Evolutionary conservation across 2,797 vertebrate genomes (phyloP).

Genomic region (Psittacula derbiana): DNA sequence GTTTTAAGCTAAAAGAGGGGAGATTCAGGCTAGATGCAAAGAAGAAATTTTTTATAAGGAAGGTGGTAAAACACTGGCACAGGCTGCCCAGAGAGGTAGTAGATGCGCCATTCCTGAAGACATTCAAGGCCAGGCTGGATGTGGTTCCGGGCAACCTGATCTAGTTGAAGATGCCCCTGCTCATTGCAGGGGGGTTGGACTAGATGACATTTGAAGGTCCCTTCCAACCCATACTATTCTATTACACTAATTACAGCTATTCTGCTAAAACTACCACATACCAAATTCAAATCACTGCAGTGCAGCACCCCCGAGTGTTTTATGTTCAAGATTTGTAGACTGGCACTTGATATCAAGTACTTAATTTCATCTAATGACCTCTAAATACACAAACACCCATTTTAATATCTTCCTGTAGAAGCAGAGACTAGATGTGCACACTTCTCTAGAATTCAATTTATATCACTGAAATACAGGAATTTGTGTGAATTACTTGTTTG

Average conservation of each 20-base stretch:
- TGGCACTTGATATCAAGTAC: not conserved
- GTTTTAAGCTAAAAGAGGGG: no score
- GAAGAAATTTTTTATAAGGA: no score
- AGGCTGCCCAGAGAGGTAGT: no score
- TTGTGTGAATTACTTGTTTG: not conserved
- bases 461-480: not conserved
- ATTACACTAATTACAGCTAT: not conserved
- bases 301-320: not conserved
- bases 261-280: not conserved
- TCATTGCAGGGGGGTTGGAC: no score
- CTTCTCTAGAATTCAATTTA: not conserved
- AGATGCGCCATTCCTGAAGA: no score
- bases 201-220: no score
- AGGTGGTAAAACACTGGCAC: no score
- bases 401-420: not conserved
- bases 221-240: no score
- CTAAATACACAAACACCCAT: not conserved
- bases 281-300: not conserved
- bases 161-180: no score
- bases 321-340: not conserved
- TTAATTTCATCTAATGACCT: constrained; percentile 8
- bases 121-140: no score
- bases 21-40: no score
- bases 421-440: not conserved
- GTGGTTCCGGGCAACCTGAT: no score